Evolutionary conservation across 2,888 invertebrate genomes (phyloP), one percentile per base, ranked within the genome.

Genomic region (Mellilla xanthometata): DNA sequence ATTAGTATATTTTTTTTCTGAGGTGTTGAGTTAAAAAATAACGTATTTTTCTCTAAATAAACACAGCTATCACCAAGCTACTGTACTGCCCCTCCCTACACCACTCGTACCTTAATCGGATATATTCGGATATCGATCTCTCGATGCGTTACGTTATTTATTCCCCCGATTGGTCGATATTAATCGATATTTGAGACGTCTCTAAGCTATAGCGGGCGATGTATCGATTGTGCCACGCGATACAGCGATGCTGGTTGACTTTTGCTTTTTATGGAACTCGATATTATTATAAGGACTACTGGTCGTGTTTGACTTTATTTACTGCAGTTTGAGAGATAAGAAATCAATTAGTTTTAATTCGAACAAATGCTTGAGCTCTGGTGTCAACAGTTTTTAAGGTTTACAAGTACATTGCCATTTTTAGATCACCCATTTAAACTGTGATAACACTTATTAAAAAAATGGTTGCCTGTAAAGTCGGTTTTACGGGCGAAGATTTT

Each of bases 131-230:
- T 72, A 67, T 69, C 68, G 76, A 76, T 76, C 72, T 71, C 53
- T 62, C 65, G 74, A 72, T 66, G 63, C 61, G 64, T 68, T 70
- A 55, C 60, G 72, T 70, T 69, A 75, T 76, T 77, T 76, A 76
- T 73, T 71, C 68, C 70, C 67, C 61, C 65, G 72, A 72, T 70
- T 66, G 62, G 62, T 60, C 51, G 71, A 76, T 78, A 76, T 72
- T 72, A 75, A 75, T 79, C 73, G 75, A 69, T 72, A 75, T 68
- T 69, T 65, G 71, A 70, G 69, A 67, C 68, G 62, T 62, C 62
- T 62, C 70, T 62, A 58, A 68, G 62, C 65, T 68, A 55, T 58
- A 48, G 45, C 43, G 47, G 28, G 49, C 29, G 60, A 46, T 59
- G 51, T 24, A 52, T 58, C 46, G 47, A 33, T 48, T 28, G 35